phyloP scores from a whole-genome alignment of 2,888 invertebrate species.

The Schrankia costaestrigalis region DNA sequence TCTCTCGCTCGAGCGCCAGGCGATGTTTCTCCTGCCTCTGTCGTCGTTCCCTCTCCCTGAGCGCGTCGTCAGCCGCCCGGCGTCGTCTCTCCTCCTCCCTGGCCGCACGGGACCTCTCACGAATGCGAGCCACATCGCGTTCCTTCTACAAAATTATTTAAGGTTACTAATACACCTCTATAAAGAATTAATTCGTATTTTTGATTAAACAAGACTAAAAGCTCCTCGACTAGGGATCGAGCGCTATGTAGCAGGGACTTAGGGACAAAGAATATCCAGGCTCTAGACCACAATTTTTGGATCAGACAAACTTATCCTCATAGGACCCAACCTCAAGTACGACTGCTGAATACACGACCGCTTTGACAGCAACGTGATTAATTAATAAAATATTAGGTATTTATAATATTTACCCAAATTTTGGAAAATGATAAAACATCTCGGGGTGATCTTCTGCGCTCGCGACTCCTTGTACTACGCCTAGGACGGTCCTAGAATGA shows the following conservation, averaged over 20 bases:
- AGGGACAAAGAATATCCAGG: too few relatives aligned
- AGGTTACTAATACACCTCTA: too few relatives aligned
- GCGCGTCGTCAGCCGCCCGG: constrained; percentile 87
- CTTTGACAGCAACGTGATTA: background rate
- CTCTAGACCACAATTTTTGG: too few relatives aligned
- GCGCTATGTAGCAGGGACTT: too few relatives aligned
- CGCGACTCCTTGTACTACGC: constrained; percentile 68
- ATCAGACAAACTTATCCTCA: too few relatives aligned
- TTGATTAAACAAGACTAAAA: too few relatives aligned
- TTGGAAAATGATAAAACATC: constrained; percentile 90
- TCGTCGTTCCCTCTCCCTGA: constrained; percentile 89
- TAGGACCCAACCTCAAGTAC: too few relatives aligned
- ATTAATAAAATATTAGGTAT: background rate
- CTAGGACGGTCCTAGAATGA: constrained; percentile 45
- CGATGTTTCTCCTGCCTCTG: constrained; percentile 92
- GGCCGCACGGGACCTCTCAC: constrained; percentile 88
- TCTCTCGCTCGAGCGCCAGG: constrained; percentile 89
- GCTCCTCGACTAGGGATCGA: too few relatives aligned
- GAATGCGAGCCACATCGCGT: constrained; percentile 85
- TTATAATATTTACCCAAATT: constrained; percentile 84
- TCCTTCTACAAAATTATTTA: constrained; percentile 83
- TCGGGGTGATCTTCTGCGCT: constrained; percentile 77
- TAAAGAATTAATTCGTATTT: too few relatives aligned
- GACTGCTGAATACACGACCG: too few relatives aligned
- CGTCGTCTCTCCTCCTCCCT: constrained; percentile 91